Evolutionary conservation across 1,140 invertebrate species (phyloP).

Genomic region (Macrobrachium nipponense): DNA sequence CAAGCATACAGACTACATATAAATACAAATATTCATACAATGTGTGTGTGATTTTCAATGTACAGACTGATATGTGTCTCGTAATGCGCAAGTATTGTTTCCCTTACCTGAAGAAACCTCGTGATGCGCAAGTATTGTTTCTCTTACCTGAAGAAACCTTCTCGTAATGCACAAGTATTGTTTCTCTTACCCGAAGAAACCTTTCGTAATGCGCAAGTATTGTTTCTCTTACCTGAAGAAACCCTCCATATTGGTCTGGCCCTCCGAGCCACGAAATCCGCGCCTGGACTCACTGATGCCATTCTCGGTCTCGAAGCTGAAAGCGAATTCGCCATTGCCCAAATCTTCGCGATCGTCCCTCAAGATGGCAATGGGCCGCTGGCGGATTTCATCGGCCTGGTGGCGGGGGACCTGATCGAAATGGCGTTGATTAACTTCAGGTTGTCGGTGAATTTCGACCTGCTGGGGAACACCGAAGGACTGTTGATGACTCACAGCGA

Average conservation of each 20-base stretch:
- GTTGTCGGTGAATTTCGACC: no score
- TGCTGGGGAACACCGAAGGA: no score
- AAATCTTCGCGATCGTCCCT: conserved; percentile 33
- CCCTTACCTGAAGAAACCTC: conserved; percentile 39
- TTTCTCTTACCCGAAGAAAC: no score
- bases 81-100: no score
- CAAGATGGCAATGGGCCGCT: conserved; percentile 27
- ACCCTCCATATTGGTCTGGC: conserved; percentile 42
- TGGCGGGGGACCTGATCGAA: background rate
- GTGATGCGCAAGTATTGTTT: no score
- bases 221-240: conserved; percentile 21
- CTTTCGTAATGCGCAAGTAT: background rate
- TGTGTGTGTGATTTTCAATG: background rate
- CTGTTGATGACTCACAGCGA: no score
- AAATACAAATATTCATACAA: no score
- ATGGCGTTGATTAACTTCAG: no score
- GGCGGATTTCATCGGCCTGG: conserved; percentile 9
- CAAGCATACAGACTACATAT: no score
- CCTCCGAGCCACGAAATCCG: conserved; percentile 18
- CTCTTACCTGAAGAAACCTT: conserved; percentile 32
- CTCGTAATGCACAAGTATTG: no score
- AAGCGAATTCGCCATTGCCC: conserved; percentile 37
- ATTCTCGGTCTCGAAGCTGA: conserved; percentile 31
- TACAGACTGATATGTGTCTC: background rate
- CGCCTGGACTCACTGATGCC: conserved; percentile 8